Evolutionary conservation across 2,888 invertebrate genomes (phyloP).

Genomic region (Macropis europaea): DNA sequence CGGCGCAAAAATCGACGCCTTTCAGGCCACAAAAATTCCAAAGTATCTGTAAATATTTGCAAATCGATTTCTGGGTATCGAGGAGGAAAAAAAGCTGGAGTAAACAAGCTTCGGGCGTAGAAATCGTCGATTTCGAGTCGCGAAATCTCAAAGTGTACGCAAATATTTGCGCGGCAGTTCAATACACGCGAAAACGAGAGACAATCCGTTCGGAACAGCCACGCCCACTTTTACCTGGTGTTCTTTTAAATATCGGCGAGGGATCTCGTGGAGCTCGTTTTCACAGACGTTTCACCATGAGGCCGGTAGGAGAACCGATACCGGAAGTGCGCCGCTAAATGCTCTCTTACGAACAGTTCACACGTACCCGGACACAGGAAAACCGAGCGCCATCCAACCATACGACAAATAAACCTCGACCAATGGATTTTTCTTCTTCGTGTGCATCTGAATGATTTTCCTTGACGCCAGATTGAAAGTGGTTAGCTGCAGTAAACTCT

Average conservation of each 20-base stretch:
- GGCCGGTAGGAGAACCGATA: conserved; percentile 47
- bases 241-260: conserved; percentile 70
- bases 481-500: no score
- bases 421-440: neutral
- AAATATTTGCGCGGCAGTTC: conserved; percentile 18
- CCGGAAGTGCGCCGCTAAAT: conserved; percentile 40
- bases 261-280: conserved; percentile 64
- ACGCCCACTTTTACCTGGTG: conserved; percentile 74
- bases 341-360: conserved; percentile 16
- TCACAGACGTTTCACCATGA: conserved; percentile 68
- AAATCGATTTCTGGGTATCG: no score
- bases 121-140: neutral
- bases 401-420: neutral
- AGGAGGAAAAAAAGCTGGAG: neutral
- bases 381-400: neutral
- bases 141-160: neutral
- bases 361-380: conserved; percentile 13
- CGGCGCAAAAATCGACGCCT: neutral
- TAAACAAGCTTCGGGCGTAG: neutral
- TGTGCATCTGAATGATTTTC: no score
- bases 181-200: conserved; percentile 38
- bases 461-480: no score
- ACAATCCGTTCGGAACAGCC: conserved; percentile 64
- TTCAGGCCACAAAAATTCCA: neutral
- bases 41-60: no score